Evolutionary conservation across 2,113 vertebrate species (phyloP).

Genomic region (Dasyurus viverrinus): DNA sequence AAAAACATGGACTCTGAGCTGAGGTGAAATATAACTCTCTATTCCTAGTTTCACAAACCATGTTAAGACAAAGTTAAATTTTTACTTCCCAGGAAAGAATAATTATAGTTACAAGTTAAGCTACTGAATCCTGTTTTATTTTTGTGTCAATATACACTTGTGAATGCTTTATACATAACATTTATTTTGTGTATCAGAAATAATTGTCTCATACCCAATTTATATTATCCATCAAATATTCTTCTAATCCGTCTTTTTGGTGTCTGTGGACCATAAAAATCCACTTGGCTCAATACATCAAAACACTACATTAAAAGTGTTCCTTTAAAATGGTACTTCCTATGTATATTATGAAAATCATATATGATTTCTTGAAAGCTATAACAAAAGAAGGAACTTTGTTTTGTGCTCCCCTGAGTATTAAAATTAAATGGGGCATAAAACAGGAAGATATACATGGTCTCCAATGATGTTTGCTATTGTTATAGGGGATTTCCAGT

Average conservation of each 20-base stretch:
- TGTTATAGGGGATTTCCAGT: neutral
- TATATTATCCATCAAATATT: neutral
- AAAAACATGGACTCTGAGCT: neutral
- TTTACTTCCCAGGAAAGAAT: neutral
- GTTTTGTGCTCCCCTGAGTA: neutral
- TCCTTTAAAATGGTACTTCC: neutral
- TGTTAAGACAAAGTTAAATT: neutral
- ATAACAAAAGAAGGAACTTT: neutral
- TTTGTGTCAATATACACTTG: neutral
- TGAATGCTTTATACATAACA: neutral
- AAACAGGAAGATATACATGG: neutral
- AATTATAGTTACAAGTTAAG: neutral
- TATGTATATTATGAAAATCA: neutral
- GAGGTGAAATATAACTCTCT: neutral
- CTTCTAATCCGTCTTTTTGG: neutral
- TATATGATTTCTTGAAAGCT: neutral
- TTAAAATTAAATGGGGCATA: neutral
- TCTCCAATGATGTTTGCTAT: neutral
- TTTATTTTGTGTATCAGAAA: neutral
- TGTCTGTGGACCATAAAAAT: neutral
- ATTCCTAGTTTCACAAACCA: neutral
- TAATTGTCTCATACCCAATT: neutral
- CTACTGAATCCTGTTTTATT: neutral
- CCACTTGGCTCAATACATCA: neutral
- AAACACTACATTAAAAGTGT: neutral